Base-by-base conservation (phyloP, 2,888 invertebrate genomes). In the Incurvaria masculella region DNA sequence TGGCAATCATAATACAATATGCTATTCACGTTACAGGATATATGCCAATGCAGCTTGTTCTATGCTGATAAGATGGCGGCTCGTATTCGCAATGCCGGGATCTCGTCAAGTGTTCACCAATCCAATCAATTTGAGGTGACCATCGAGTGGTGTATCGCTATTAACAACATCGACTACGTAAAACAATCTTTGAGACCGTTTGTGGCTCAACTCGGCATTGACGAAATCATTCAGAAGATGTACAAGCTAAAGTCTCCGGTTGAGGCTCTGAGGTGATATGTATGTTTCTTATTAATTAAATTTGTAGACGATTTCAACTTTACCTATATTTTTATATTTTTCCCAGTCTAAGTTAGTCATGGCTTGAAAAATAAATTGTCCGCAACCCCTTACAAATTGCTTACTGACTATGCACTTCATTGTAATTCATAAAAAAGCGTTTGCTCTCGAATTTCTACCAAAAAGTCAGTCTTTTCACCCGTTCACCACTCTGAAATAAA, bases 141-240 rank as follows among this genome's bases (percentile, higher is more conserved):
- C 1, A 83, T 83, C 2, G 91, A 91, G 80, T 91, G 97, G 86
- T 98, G 97, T 62, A 84, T 95, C 23, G 94, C 96, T 4, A 94
- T 97, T 53, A 98, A 98, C 73, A 97, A 98, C 62, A 95, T 97
- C 55, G 96, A 97, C 66, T 95, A 96, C 65, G 94, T 97, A 19
- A 82, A 94, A 2, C 89, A 92, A 63, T 90, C 91, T 18, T 80
- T 98, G 55, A 83, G 84, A 49, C 90, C 94, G 1, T 89, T 97
- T 61, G 90, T 93, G 1, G 85, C 84, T 47, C 94, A 94, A 63
- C 73, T 98, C 21, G 91, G 89, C 14, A 86, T 91, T 67, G 86
- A 89, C 45, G 82, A 83, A 10, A 87, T 94, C 38, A 82, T 94
- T 42, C 80, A 83, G 53, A 81, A 82, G 56, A 72, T 94, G 55